These are phyloP conservation scores for Acleris emargana DNA, from an alignment of 2,888 invertebrate genomes.

Conservation along the genomic window DNA sequence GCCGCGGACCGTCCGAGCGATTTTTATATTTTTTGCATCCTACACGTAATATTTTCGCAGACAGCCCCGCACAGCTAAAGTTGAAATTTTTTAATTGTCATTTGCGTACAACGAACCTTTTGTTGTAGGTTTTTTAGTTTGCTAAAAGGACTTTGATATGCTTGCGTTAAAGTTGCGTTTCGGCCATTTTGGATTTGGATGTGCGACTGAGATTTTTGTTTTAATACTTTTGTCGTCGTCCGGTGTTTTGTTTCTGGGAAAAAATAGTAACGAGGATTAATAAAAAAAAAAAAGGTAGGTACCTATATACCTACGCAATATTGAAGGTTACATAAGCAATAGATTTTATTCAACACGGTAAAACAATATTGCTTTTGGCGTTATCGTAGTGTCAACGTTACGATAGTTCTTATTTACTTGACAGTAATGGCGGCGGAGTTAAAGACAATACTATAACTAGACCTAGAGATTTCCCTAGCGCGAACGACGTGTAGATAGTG, in stretches of 20 bases:
- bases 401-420: too few species aligned
- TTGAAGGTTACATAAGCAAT: too few species aligned
- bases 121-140: slow-evolving; percentile 29
- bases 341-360: too few species aligned
- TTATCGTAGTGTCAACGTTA: too few species aligned
- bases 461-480: too few species aligned
- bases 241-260: background rate
- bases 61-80: slow-evolving; percentile 53
- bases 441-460: too few species aligned
- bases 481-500: too few species aligned
- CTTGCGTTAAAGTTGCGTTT: slow-evolving; percentile 20
- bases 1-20: slow-evolving; percentile 65
- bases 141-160: slow-evolving; percentile 32
- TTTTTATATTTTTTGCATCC: slow-evolving; percentile 70
- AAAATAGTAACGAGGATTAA: background rate
- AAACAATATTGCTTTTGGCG: too few species aligned
- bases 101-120: slow-evolving; percentile 35
- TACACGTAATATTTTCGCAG: slow-evolving; percentile 63
- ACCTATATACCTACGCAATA: too few species aligned
- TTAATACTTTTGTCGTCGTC: background rate
- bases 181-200: background rate
- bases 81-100: slow-evolving; percentile 48
- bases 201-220: background rate
- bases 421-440: too few species aligned
- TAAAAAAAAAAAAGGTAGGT: too few species aligned